Conservation (phyloP, 2,888 invertebrate species). For the Acleris literana region DNA sequence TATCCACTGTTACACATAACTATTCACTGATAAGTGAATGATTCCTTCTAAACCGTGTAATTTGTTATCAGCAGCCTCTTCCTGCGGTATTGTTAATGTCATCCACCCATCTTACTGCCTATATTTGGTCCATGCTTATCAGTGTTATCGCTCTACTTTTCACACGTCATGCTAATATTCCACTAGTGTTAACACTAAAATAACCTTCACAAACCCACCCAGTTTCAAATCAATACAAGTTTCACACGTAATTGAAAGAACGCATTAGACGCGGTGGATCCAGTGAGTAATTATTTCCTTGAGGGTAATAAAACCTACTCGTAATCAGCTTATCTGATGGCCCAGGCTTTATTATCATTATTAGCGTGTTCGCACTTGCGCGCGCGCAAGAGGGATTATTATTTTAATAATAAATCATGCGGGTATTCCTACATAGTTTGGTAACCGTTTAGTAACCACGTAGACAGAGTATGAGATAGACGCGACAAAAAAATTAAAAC, state of each 20-base stretch:
- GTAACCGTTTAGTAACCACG: neutral
- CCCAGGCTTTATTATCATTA: conserved; percentile 39
- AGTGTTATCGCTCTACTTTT: too few relatives aligned
- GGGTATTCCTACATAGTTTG: conserved; percentile 1
- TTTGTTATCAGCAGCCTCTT: too few relatives aligned
- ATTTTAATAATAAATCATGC: conserved; percentile 25
- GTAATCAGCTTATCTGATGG: conserved; percentile 57
- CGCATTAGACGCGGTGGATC: conserved; percentile 50
- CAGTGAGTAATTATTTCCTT: conserved; percentile 61
- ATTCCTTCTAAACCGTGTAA: too few relatives aligned
- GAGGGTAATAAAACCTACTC: conserved; percentile 53
- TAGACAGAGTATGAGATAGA: too few relatives aligned
- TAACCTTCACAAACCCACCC: neutral
- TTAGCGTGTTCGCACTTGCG: conserved; percentile 34
- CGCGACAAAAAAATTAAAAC: too few relatives aligned
- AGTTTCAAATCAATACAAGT: conserved; percentile 18
- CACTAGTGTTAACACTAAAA: neutral
- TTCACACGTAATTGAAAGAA: conserved; percentile 74
- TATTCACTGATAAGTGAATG: too few relatives aligned
- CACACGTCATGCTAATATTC: too few relatives aligned
- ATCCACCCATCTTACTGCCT: too few relatives aligned
- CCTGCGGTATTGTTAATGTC: too few relatives aligned
- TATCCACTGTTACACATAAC: too few relatives aligned
- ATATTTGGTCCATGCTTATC: too few relatives aligned
- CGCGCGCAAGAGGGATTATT: conserved; percentile 18